Percentiles rank a stretch among this genome's conserved stretches.
These are phyloP conservation scores for Scaeva pyrastri DNA, from an alignment of 2,888 invertebrate species.

Conservation along the genomic window DNA sequence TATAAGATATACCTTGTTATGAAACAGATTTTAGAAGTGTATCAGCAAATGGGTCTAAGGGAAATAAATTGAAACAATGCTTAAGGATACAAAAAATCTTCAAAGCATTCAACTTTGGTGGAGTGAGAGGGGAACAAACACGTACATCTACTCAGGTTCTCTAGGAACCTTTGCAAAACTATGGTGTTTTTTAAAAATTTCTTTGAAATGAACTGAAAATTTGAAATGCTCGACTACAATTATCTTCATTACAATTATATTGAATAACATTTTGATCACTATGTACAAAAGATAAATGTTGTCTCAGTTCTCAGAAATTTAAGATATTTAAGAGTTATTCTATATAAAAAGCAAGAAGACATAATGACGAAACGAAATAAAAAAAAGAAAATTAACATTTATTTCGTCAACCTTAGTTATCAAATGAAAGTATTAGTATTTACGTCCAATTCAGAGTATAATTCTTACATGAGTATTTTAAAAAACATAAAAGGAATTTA, in stretches of 20 bases:
- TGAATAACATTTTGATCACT: neutral
- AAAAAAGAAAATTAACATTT: neutral
- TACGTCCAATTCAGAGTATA: too few species aligned
- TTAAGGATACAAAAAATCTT: too few species aligned
- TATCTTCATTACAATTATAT: constrained; percentile 12
- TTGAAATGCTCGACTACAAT: constrained; percentile 14
- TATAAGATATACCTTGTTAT: neutral
- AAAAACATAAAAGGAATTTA: too few species aligned
- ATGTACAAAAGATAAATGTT: constrained; percentile 18
- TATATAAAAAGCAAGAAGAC: constrained; percentile 20
- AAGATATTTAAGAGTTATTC: neutral
- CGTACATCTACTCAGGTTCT: neutral
- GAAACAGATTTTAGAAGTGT: too few species aligned
- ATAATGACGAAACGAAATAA: neutral
- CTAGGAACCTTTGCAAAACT: neutral
- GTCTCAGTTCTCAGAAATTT: neutral
- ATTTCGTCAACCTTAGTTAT: too few species aligned
- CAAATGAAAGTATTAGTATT: too few species aligned
- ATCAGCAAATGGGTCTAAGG: neutral
- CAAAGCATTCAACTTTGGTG: too few species aligned
- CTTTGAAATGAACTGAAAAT: constrained; percentile 25
- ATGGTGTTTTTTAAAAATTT: constrained; percentile 14
- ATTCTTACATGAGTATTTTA: too few species aligned
- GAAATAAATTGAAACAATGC: too few species aligned
- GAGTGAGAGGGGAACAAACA: neutral